These are phyloP conservation scores for Acanthopagrus latus DNA, from an alignment of 2,797 vertebrate species.

Conservation along the genomic window DNA sequence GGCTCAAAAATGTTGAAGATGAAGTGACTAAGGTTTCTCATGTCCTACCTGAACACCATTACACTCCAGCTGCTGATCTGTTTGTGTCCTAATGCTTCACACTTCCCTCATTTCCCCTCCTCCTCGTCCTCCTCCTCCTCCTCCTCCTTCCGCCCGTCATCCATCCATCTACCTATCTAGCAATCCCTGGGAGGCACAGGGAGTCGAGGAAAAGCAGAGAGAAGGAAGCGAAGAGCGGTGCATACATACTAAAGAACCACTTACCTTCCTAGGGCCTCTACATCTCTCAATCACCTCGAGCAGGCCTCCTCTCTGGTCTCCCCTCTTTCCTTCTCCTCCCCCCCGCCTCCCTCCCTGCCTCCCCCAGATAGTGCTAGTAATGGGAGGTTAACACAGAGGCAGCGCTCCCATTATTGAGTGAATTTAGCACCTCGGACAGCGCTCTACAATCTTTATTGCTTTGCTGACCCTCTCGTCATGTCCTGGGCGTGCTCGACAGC, in stretches of 20 bases:
- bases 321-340: slow-evolving; percentile 47
- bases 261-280: slow-evolving; percentile 85
- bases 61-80: slow-evolving; percentile 78
- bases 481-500: slow-evolving; percentile 88
- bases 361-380: slow-evolving; percentile 94
- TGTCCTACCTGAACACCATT: slow-evolving; percentile 59
- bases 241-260: slow-evolving; percentile 89
- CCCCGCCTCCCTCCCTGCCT: slow-evolving; percentile 50
- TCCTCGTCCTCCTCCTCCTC: slow-evolving; percentile 16
- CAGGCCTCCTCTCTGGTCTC: slow-evolving; percentile 76
- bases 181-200: slow-evolving; percentile 83
- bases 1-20: slow-evolving; percentile 25
- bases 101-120: slow-evolving; percentile 79
- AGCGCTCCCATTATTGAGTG: slow-evolving; percentile 99
- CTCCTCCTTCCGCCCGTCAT: slow-evolving; percentile 51
- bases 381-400: slow-evolving; percentile 99
- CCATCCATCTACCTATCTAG: slow-evolving; percentile 81
- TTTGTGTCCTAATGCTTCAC: slow-evolving; percentile 82
- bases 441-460: slow-evolving; percentile 99
- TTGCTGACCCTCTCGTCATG: slow-evolving; percentile 99
- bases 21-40: slow-evolving; percentile 60
- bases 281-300: slow-evolving; percentile 85
- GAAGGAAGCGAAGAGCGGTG: slow-evolving; percentile 76
- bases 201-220: slow-evolving; percentile 76
- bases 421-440: slow-evolving; percentile 99